Evolutionary conservation across 1,140 invertebrate genomes (phyloP).

Genomic region (Protaetia brevitarsis): DNA sequence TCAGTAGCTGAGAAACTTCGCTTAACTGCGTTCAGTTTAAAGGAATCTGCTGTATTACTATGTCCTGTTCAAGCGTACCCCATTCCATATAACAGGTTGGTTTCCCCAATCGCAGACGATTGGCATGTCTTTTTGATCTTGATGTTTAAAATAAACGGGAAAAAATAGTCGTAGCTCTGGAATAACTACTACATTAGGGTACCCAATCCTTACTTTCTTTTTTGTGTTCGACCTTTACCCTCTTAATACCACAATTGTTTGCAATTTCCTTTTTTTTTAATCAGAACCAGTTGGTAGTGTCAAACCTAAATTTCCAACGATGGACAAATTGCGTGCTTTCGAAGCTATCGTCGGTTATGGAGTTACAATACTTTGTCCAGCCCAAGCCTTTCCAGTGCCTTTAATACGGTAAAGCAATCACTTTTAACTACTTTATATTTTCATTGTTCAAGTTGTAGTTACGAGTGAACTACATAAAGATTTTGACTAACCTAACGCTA

Average conservation of each 20-base stretch:
- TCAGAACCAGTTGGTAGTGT: slow-evolving; percentile 60
- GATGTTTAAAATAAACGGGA: no score
- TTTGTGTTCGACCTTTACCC: background rate
- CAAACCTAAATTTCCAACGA: slow-evolving; percentile 55
- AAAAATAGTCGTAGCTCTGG: no score
- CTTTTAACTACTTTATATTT: no score
- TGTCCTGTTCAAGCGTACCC: slow-evolving; percentile 62
- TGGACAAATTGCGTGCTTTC: slow-evolving; percentile 46
- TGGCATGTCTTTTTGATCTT: background rate
- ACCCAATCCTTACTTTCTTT: background rate
- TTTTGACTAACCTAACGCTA: no score
- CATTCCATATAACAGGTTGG: slow-evolving; percentile 54
- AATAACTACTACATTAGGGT: background rate
- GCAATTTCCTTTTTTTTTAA: slow-evolving; percentile 4
- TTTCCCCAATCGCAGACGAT: no score
- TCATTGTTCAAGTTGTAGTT: no score
- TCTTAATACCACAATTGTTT: background rate
- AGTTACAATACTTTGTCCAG: slow-evolving; percentile 55
- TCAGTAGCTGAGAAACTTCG: slow-evolving; percentile 40
- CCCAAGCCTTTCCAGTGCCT: slow-evolving; percentile 70
- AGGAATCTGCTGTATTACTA: slow-evolving; percentile 50
- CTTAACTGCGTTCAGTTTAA: slow-evolving; percentile 47
- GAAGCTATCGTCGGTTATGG: slow-evolving; percentile 35
- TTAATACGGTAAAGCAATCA: no score
- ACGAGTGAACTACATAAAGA: no score